Evolutionary conservation across 2,797 vertebrate species (phyloP).

Genomic region (Ptychobarbus kaznakovi): DNA sequence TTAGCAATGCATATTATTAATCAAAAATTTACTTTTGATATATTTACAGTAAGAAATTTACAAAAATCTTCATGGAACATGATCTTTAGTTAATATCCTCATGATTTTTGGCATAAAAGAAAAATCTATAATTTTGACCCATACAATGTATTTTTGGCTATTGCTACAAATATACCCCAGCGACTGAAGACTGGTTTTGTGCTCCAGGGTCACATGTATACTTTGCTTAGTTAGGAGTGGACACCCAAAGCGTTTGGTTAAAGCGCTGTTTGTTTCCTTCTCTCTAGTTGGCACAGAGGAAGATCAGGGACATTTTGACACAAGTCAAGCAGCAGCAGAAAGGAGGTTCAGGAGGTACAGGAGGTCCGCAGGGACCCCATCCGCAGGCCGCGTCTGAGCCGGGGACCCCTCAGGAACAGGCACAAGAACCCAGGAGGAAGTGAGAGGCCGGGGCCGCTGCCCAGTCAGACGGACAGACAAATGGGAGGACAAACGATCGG

Average conservation of each 20-base stretch:
- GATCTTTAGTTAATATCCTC: too few species aligned
- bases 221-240: neutral
- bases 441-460: constrained; percentile 66
- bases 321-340: constrained; percentile 95
- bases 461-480: constrained; percentile 67
- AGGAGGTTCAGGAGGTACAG: constrained; percentile 75
- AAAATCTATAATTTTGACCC: too few species aligned
- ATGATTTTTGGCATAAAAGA: too few species aligned
- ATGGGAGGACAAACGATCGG: constrained; percentile 67
- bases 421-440: constrained; percentile 77
- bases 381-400: constrained; percentile 78
- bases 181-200: too few species aligned
- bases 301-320: constrained; percentile 94
- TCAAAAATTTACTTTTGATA: too few species aligned
- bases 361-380: constrained; percentile 71
- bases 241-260: neutral
- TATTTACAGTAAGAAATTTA: too few species aligned
- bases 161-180: too few species aligned
- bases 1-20: too few species aligned
- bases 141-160: too few species aligned
- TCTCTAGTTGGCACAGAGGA: constrained; percentile 88
- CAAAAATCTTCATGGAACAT: too few species aligned
- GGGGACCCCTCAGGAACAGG: constrained; percentile 71
- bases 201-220: too few species aligned
- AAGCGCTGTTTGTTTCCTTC: neutral